Percentiles rank a stretch among this genome's conserved stretches.
phyloP scores from a whole-genome alignment of 2,113 vertebrate genomes.

The Urocynchramus pylzowi region DNA sequence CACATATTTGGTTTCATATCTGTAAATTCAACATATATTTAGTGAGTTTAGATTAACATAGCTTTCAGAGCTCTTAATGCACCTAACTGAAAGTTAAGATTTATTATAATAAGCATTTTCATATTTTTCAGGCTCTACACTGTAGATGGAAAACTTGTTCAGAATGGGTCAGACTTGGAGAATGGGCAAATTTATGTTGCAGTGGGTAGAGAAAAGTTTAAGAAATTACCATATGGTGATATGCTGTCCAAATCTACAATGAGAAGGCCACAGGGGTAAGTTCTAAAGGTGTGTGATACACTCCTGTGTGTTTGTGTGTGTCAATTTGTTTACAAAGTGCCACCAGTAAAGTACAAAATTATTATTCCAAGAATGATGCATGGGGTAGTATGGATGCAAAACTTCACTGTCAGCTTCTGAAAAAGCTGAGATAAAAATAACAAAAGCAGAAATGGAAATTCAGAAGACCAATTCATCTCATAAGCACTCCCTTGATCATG shows the following conservation, averaged over 20 bases:
- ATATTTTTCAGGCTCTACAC: constrained; percentile 84
- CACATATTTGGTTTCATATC: neutral
- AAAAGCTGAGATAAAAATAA: neutral
- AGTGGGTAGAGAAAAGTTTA: constrained; percentile 92
- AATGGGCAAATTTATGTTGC: constrained; percentile 93
- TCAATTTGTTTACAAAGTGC: neutral
- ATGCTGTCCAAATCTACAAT: constrained; percentile 82
- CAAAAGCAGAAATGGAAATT: neutral
- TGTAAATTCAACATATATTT: neutral
- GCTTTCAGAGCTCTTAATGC: neutral
- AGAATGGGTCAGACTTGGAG: constrained; percentile 84
- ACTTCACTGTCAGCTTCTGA: neutral
- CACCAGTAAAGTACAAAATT: neutral
- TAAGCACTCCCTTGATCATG: neutral
- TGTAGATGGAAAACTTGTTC: constrained; percentile 83
- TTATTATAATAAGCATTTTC: neutral
- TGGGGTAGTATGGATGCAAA: neutral
- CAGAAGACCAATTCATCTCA: neutral
- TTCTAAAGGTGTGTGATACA: neutral
- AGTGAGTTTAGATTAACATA: neutral
- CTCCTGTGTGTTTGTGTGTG: neutral
- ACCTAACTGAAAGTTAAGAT: neutral
- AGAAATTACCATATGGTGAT: constrained; percentile 86
- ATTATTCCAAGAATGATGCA: neutral
- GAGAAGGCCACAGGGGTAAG: constrained; percentile 83